These are phyloP conservation scores for Poecile atricapillus DNA, from an alignment of 2,113 vertebrate species.

Conservation along the genomic window DNA sequence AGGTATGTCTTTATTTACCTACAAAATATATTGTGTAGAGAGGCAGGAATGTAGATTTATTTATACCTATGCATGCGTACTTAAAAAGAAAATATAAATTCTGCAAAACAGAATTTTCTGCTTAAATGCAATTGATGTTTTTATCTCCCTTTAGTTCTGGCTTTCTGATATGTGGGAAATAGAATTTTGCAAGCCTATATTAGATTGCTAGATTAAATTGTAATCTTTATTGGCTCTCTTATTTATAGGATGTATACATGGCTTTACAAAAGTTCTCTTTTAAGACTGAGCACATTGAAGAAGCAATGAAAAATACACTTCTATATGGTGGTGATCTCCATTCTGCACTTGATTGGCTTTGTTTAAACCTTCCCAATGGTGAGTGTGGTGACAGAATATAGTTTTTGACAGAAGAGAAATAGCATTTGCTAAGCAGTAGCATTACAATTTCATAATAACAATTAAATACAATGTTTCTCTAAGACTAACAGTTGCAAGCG, in stretches of 20 bases:
- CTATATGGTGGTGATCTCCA: conserved; percentile 93
- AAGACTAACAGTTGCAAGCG: background rate
- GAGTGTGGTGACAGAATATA: background rate
- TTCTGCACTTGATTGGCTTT: conserved; percentile 97
- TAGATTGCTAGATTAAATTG: background rate
- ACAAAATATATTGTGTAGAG: background rate
- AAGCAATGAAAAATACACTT: conserved; percentile 95
- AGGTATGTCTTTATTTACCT: background rate
- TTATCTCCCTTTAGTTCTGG: background rate
- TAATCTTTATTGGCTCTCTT: background rate
- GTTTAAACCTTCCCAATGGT: conserved; percentile 94
- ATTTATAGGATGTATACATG: conserved; percentile 87
- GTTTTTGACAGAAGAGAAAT: background rate
- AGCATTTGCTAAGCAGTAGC: rapidly evolving
- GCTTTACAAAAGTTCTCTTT: conserved; percentile 91
- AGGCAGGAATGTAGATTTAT: background rate
- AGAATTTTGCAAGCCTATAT: background rate
- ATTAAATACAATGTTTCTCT: background rate
- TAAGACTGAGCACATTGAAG: conserved; percentile 92
- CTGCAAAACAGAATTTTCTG: background rate
- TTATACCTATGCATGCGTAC: rapidly evolving
- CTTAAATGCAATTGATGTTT: background rate
- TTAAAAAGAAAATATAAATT: background rate
- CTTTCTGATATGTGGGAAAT: background rate
- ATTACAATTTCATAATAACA: background rate